Base-by-base conservation (phyloP, 2,888 invertebrate genomes). In the Amblyteles armatorius region DNA sequence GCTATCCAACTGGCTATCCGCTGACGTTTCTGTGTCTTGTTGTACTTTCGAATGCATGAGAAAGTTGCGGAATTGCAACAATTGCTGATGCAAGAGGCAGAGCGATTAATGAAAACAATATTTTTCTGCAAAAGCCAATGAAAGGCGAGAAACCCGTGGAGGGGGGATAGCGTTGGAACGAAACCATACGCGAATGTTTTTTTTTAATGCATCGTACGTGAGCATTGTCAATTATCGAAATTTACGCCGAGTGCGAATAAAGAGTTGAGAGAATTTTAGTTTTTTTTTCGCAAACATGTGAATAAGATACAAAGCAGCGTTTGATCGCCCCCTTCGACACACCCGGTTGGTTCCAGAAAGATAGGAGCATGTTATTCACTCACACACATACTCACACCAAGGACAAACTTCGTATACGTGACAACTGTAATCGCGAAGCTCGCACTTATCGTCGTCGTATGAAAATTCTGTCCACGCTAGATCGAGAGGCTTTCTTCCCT, bases 361-460 rank as follows among this genome's bases (percentile, higher is more conserved):
- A 71, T 11, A 40, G 26, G 19, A 40, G 52, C 60, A 67, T 71
- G 33, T 72, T 48, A 16, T 48, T 52, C 44, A 57, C 13, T 26
- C 26, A 26, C 22, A 86, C 44, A 68, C 48, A 86, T 87, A 88
- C 89, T 86, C 88, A 91, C 91, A 87, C 85, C 90, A 91, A 90
- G 88, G 88, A 88, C 88, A 89, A 83, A 79, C 86, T 84, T 87
- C 87, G 84, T 85, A 83, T 52, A 86, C 87, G 90, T 90, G 89
- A 90, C 88, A 88, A 90, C 83, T 79, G 79, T 81, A 84, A 89
- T 90, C 87, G 74, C 86, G 82, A 72, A 79, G 78, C 52, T 79
- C 83, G 84, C 81, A 55, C 68, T 83, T 79, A 72, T 65, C 50
- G 33, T 83, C 63, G 65, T 83, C 85, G 86, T 88, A 81, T 67